Evolutionary conservation across 2,888 invertebrate genomes (phyloP).

Genomic region (Tetragonula carbonaria): DNA sequence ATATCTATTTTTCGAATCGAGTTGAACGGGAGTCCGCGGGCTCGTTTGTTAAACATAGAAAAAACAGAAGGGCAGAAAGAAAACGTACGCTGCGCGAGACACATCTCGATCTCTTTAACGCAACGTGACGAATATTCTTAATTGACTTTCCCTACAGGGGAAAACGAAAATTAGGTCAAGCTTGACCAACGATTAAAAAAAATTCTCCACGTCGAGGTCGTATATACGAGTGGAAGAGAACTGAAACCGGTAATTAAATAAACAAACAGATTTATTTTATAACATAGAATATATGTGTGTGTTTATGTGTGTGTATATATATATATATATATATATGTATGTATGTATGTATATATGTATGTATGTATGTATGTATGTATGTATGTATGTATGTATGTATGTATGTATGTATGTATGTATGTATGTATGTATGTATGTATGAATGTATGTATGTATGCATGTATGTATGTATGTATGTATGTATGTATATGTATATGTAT

Average conservation of each 20-base stretch:
- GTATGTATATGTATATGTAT: conserved; percentile 33
- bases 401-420: too few relatives aligned
- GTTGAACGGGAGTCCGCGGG: conserved; percentile 8
- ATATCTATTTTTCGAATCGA: not conserved
- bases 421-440: conserved; percentile 33
- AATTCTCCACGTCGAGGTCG: conserved; percentile 28
- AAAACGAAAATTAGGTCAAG: conserved; percentile 22
- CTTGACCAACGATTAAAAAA: conserved; percentile 16
- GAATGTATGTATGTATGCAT: conserved; percentile 38
- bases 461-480: not conserved
- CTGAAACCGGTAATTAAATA: conserved; percentile 71
- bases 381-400: too few relatives aligned
- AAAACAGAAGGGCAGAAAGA: not conserved
- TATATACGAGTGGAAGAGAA: conserved; percentile 66
- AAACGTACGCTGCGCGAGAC: not conserved
- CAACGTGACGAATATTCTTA: conserved; percentile 25
- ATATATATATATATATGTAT: conserved; percentile 42
- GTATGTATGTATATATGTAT: conserved; percentile 15
- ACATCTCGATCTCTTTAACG: not conserved
- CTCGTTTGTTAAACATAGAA: not conserved
- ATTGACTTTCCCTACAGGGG: conserved; percentile 27
- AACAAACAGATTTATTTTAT: conserved; percentile 76
- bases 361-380: too few relatives aligned
- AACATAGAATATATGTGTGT: conserved; percentile 67
- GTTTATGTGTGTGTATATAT: not conserved